Base-by-base conservation (phyloP, 2,797 vertebrate genomes). In the Staurois parvus region DNA sequence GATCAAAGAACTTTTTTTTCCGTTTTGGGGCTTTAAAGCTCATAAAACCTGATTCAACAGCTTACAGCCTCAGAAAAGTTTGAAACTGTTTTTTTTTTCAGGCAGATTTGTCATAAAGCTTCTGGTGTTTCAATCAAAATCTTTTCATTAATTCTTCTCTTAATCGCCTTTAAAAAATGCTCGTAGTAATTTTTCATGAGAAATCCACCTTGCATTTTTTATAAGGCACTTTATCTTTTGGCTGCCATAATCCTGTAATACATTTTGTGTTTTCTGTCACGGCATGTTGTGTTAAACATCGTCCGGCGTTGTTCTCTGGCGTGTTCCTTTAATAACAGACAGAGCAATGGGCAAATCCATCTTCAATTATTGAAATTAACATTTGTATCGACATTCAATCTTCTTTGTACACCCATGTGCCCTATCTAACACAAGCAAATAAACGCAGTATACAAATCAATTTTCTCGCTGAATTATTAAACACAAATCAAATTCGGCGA, bases 401-500 rank as follows among this genome's bases (percentile, higher is more conserved):
- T 78, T 62, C 52, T 86, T n/a, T 17, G n/a, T 29, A 79, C 48
- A 66, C 67, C 15, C 67, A 64, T 30, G 66, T 66, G 67, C 69
- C 75, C 29, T 24, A 66, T 78, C 68, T 79, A 74, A 78, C 74
- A 73, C 56, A 74, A 83, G 52, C 73, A 83, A 84, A 79, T 68
- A 83, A 79, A 40, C 67, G 82, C 70, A 42, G 75, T 79, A 72
- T 81, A 74, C 40, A 87, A 87, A 87, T 83, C 85, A 73, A 87
- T 87, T 87, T 84, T 87, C 85, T 87, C 85, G 72, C 85, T 83
- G 85, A 79, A 87, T 87, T 87, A 83, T 83, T 87, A 87, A 83
- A 52, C 69, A 83, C 70, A 83, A 77, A 83, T 87, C 81, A 79
- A 69, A 75, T 69, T 56, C 32, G 15, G 56, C 9, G 59, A 83